Evolutionary conservation across 2,888 invertebrate species (phyloP), one percentile per base, ranked within the genome.

Genomic region (Actias luna): DNA sequence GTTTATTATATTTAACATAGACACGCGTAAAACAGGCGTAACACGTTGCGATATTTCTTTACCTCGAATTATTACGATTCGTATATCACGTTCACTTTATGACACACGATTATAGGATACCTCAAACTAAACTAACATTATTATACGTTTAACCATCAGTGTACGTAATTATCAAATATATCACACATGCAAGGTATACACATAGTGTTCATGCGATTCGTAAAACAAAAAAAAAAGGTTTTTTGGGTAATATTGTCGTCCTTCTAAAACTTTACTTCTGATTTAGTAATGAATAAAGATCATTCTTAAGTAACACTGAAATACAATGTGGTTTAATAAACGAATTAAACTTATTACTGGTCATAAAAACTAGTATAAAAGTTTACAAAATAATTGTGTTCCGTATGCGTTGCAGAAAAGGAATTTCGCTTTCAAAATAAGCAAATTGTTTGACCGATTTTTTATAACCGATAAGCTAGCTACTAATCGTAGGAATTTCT

Each of bases 71-170:
- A 46, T 46, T 60, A 16, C 16, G n/a, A 18, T 63, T 42, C 18
- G 55, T 52, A 58, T 69, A 68, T 67, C 64, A 64, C 67, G 66
- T 67, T 86, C 83, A 85, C 80, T 83, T n/a, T 83, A 81, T 83
- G 82, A 84, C 84, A 77, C 68, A 22, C 74, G 60, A 61, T 63
- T 67, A 67, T 69, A 82, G 83, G 80, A 85, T 84, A 76, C 79
- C 76, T 69, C 76, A 70, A 75, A 85, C 86, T 85, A 86, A 78
- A 82, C 71, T 70, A 73, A 73, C 79, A 83, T 85, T 82, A n/a
- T n/a, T 83, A 75, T 71, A 73, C 62, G 67, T 76, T 67, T 67
- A 67, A 68, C 61, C 65, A 64, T 62, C 50, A 33, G 60, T 64
- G 78, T 79, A 76, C 69, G 70, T 78, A 78, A 80, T 74, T 71